Evolutionary conservation across 2,888 invertebrate genomes (phyloP).

Genomic region (Parnassius mnemosyne): DNA sequence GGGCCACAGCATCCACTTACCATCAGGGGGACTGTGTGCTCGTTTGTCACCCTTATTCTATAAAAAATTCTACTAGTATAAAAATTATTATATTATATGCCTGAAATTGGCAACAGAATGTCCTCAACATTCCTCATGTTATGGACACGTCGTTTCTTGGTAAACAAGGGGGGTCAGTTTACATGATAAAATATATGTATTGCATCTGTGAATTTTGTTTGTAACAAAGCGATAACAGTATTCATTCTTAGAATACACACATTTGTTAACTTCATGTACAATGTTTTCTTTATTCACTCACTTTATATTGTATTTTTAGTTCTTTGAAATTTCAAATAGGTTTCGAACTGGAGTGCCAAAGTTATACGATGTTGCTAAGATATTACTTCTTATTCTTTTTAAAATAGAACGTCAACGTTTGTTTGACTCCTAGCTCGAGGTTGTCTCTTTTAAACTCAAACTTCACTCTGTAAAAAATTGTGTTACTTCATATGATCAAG

Average conservation of each 20-base stretch:
- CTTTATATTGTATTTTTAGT: constrained; percentile 6
- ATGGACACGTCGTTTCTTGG: neutral
- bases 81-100: constrained; percentile 1
- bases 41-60: too few species aligned
- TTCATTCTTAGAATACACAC: constrained; percentile 57
- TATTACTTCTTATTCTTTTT: too few species aligned
- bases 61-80: neutral
- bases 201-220: constrained; percentile 31
- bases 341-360: neutral
- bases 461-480: too few species aligned
- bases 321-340: constrained; percentile 7
- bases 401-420: too few species aligned
- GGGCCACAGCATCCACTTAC: too few species aligned
- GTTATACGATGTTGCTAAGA: neutral
- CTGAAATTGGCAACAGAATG: neutral
- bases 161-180: constrained; percentile 34
- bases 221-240: constrained; percentile 53
- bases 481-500: too few species aligned
- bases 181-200: constrained; percentile 30
- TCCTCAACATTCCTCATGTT: neutral
- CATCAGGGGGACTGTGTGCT: too few species aligned
- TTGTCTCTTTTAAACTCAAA: too few species aligned
- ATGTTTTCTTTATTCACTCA: constrained; percentile 45
- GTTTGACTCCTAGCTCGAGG: too few species aligned
- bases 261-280: constrained; percentile 47